Percentiles rank a stretch among this genome's conserved stretches.
Evolutionary conservation across 2,113 vertebrate genomes (phyloP).

Genomic region (Siniperca knerii): DNA sequence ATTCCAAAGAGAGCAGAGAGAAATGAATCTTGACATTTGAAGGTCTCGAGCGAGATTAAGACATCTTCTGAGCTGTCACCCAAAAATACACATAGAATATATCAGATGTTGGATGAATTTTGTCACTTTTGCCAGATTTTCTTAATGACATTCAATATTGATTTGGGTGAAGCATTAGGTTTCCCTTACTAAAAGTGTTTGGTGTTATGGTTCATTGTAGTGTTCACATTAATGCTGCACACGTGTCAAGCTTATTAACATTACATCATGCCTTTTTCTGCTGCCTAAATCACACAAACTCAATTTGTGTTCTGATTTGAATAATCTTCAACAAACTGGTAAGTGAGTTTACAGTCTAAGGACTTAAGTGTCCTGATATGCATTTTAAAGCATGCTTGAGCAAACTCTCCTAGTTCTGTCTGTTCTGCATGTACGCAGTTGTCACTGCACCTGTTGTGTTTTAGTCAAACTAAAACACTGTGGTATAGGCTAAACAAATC

Average conservation of each 20-base stretch:
- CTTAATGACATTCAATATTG: conserved; percentile 64
- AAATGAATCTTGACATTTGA: conserved; percentile 79
- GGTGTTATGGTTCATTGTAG: conserved; percentile 2
- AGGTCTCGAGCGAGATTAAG: conserved; percentile 71
- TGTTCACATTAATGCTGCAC: conserved; percentile 6
- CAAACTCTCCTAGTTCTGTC: conserved; percentile 27
- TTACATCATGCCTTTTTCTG: conserved; percentile 6
- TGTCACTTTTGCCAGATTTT: conserved; percentile 46
- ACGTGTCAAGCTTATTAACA: conserved; percentile 13
- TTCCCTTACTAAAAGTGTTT: conserved; percentile 13
- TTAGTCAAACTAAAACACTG: conserved; percentile 24
- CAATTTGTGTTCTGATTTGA: conserved; percentile 12
- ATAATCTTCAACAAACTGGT: conserved; percentile 29
- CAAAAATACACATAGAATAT: conserved; percentile 68
- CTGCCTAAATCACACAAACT: conserved; percentile 12
- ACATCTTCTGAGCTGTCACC: conserved; percentile 69
- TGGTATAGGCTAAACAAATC: conserved; percentile 33
- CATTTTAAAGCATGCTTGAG: conserved; percentile 19
- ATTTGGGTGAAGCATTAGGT: conserved; percentile 40
- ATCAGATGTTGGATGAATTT: conserved; percentile 70
- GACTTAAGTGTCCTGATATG: conserved; percentile 20
- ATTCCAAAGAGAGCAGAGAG: conserved; percentile 68
- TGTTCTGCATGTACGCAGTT: conserved; percentile 19
- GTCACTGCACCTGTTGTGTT: conserved; percentile 56
- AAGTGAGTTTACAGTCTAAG: conserved; percentile 27